Evolutionary conservation across 2,797 vertebrate genomes (phyloP).

Genomic region (Morus bassanus): DNA sequence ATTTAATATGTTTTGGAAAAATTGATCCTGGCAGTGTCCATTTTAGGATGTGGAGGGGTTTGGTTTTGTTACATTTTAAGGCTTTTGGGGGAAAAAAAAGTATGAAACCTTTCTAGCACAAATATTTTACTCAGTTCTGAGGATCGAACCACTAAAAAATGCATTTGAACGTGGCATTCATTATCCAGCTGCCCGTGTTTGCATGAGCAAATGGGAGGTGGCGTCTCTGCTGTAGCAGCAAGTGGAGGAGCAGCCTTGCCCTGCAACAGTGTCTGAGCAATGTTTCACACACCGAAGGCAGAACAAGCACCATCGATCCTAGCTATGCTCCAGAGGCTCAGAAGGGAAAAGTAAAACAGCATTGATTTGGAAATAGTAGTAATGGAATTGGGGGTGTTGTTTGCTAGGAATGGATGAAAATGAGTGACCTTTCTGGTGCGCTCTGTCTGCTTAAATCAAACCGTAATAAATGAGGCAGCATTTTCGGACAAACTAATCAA

Average conservation of each 20-base stretch:
- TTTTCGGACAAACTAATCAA: conserved; percentile 13
- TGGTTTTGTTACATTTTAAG: not conserved
- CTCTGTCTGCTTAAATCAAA: conserved; percentile 42
- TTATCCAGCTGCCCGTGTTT: not conserved
- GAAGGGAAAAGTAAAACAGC: not conserved
- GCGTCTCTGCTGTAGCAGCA: not conserved
- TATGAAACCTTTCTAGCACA: not conserved
- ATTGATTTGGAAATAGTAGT: conserved; percentile 25
- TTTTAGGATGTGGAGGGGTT: not conserved
- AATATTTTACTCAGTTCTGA: not conserved
- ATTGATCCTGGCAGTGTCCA: not conserved
- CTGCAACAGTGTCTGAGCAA: not conserved
- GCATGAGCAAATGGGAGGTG: not conserved
- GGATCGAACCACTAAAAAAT: not conserved
- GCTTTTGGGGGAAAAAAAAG: not conserved
- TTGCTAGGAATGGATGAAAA: conserved; percentile 2
- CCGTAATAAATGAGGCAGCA: conserved; percentile 12
- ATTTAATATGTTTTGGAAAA: not conserved
- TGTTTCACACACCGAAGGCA: not conserved
- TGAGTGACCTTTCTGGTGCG: not conserved
- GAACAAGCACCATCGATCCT: not conserved
- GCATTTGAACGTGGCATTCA: not conserved
- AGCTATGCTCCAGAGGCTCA: not conserved
- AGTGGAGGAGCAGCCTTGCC: not conserved
- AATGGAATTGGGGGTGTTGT: not conserved